Evolutionary conservation across 2,113 vertebrate species (phyloP).

Genomic region (Cygnus buccinator): DNA sequence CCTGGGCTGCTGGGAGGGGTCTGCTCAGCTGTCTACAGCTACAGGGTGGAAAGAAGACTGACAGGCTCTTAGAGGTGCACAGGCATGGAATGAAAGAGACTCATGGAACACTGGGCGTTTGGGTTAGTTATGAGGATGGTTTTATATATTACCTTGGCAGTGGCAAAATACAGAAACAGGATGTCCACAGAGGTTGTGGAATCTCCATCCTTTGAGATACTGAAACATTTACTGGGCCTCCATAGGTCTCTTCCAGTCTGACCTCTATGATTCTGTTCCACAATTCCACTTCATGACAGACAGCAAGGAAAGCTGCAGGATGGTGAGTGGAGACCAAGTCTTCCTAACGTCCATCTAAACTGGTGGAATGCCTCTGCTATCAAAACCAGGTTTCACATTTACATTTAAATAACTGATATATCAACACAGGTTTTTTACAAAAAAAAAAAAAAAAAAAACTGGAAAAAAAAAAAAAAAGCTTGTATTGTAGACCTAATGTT

Average conservation of each 20-base stretch:
- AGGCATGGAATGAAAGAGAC: background rate
- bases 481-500: accelerated
- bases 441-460: background rate
- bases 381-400: background rate
- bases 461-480: background rate
- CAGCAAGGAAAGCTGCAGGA: background rate
- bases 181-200: background rate
- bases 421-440: background rate
- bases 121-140: background rate
- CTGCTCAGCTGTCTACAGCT: background rate
- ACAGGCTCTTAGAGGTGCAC: background rate
- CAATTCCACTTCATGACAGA: background rate
- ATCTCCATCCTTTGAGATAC: accelerated
- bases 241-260: background rate
- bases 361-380: accelerated
- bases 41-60: background rate
- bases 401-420: background rate
- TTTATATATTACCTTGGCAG: background rate
- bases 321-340: accelerated
- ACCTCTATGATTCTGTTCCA: background rate
- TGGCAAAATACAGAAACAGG: background rate
- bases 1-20: no score
- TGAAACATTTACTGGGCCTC: background rate
- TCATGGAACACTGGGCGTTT: background rate
- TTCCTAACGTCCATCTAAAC: background rate